A percentile compares a stretch with the other conserved stretches of the same genome.
phyloP scores from a whole-genome alignment of 2,888 invertebrate species.

The Heliothis peltigera region DNA sequence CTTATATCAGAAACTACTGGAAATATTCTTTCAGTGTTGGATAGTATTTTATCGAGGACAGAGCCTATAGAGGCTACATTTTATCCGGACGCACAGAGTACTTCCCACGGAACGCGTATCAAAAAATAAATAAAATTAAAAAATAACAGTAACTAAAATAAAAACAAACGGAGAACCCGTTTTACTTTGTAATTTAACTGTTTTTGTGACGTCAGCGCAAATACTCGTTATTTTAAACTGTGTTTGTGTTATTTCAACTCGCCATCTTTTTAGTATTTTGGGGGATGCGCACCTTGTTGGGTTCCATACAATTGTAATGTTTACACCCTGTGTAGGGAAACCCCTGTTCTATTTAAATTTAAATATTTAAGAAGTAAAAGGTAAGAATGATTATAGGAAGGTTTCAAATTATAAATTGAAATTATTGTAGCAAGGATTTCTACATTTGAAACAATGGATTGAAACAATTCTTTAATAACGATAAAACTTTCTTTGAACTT shows the following conservation, averaged over 20 bases:
- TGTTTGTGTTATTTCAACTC: slow-evolving; percentile 75
- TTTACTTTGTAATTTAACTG: slow-evolving; percentile 69
- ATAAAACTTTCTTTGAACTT: too few species aligned
- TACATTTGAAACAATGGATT: too few species aligned
- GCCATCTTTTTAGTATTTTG: slow-evolving; percentile 50
- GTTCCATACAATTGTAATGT: slow-evolving; percentile 40
- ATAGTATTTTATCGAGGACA: too few species aligned
- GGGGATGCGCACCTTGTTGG: slow-evolving; percentile 62
- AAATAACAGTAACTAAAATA: slow-evolving; percentile 6
- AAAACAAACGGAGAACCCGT: slow-evolving; percentile 4
- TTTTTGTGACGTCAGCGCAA: slow-evolving; percentile 72
- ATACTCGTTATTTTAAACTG: slow-evolving; percentile 79
- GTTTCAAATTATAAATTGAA: too few species aligned
- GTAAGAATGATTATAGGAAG: background rate
- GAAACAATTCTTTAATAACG: too few species aligned
- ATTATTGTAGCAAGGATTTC: too few species aligned
- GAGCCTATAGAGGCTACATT: too few species aligned
- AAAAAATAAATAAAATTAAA: background rate
- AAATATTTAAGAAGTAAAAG: slow-evolving; percentile 17
- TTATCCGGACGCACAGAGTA: too few species aligned
- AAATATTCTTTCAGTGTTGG: too few species aligned
- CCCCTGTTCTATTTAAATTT: slow-evolving; percentile 21
- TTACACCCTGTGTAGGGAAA: slow-evolving; percentile 19
- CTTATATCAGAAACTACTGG: too few species aligned
- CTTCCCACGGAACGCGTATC: too few species aligned